A percentile compares a stretch with the other conserved stretches of the same genome.
Evolutionary conservation across 2,113 vertebrate species (phyloP).

Genomic region (Semnornis frantzii): DNA sequence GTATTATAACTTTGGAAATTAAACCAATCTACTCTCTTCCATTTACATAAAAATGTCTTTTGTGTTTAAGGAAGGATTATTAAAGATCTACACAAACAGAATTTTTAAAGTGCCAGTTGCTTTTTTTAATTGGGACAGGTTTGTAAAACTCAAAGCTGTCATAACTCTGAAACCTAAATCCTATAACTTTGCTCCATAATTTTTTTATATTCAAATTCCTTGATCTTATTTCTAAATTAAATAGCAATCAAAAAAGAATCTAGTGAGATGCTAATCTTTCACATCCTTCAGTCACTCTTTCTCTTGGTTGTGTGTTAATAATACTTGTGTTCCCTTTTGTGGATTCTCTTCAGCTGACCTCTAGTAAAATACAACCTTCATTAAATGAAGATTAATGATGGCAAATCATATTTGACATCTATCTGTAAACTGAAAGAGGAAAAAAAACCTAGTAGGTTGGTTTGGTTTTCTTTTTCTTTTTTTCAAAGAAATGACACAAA

Average conservation of each 20-base stretch:
- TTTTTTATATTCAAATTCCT: constrained; percentile 16
- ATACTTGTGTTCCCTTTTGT: not conserved
- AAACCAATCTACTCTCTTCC: not conserved
- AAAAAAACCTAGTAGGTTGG: rapidly evolving
- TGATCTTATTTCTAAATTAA: not conserved
- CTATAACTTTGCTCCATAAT: not conserved
- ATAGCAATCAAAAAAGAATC: not conserved
- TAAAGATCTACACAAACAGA: not conserved
- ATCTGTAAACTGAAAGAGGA: not conserved
- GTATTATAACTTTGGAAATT: not conserved
- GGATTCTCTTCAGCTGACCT: not conserved
- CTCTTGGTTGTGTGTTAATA: not conserved
- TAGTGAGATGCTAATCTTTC: not conserved
- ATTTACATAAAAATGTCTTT: not conserved
- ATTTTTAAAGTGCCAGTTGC: not conserved
- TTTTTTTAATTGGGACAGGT: not conserved
- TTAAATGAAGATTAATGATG: constrained; percentile 15
- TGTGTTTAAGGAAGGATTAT: not conserved
- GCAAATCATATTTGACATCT: constrained; percentile 2
- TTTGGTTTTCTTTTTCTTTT: not conserved
- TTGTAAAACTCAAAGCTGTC: constrained; percentile 29
- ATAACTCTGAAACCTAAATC: not conserved
- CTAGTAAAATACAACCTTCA: not conserved
- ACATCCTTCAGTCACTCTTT: not conserved
- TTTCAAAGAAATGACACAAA: not conserved